Evolutionary conservation across 2,113 vertebrate genomes (phyloP).

Genomic region (Acrocephalus arundinaceus): DNA sequence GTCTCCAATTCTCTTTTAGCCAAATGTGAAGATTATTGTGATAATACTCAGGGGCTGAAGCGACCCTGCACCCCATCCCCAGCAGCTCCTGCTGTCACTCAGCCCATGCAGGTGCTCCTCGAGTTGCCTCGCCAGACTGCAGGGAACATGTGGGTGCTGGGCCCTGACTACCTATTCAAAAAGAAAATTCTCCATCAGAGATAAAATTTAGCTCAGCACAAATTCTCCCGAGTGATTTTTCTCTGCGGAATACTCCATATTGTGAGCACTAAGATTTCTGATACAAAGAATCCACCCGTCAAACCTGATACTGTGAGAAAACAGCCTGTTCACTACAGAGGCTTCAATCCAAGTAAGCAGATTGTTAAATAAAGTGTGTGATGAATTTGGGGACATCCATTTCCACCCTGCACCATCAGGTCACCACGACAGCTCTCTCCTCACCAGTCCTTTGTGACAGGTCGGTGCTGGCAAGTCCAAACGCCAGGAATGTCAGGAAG

Average conservation of each 20-base stretch:
- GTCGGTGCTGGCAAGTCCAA: not conserved
- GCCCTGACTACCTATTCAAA: not conserved
- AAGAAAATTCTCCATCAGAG: not conserved
- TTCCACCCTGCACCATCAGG: not conserved
- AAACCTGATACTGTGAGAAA: not conserved
- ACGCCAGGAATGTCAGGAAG: accelerated
- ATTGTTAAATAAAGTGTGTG: not conserved
- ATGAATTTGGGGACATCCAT: not conserved
- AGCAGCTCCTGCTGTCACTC: not conserved
- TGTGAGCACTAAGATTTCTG: not conserved
- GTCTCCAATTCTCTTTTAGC: not conserved
- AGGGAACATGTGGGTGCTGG: not conserved
- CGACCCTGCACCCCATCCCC: not conserved
- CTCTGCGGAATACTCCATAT: not conserved
- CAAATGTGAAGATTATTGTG: not conserved
- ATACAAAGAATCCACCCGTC: not conserved
- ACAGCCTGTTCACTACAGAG: not conserved
- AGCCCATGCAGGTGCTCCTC: not conserved
- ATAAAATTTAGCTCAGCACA: not conserved
- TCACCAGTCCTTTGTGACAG: not conserved
- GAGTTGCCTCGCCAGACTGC: not conserved
- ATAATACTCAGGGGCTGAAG: not conserved
- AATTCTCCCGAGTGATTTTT: not conserved
- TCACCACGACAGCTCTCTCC: accelerated
- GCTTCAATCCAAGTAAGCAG: not conserved